Evolutionary conservation across 2,888 invertebrate species (phyloP), one percentile per base, ranked within the genome.

Genomic region (Notocelia uddmanniana): DNA sequence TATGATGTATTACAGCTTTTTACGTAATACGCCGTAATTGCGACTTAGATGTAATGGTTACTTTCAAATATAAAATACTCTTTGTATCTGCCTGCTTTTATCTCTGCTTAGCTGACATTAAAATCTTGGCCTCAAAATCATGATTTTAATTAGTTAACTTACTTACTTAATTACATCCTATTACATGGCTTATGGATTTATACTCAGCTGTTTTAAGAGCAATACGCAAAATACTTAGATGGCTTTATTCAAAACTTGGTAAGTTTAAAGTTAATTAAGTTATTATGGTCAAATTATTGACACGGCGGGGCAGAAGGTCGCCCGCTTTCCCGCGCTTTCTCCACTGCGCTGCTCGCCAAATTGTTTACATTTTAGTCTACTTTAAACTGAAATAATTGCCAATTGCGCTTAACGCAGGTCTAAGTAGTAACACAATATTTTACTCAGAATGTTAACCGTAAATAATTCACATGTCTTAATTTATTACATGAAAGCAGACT

Each of bases 251-350:
- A 63, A 55, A 57, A 57, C 57, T 34, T 34, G 18, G n/a, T n/a
- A 19, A 21, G 13, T 34, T 21, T 34, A n/a, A 21, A 50, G 23
- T 45, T 67, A 60, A 71, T 67, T 54, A 71, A 71, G 71, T 71
- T 55, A 60, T 71, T 59, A 60, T 26, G 66, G 67, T 67, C 41
- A 59, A 71, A 66, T 71, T 67, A 54, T 67, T 59, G 64, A 34
- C 69, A 52, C 60, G 37, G 19, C 62, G 15, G 66, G 66, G 41
- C 71, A 48, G 31, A 71, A 71, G 71, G 71, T 71, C 71, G 59
- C 45, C 59, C 19, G 60, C 66, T 71, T 71, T 71, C 71, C 54
- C 66, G 66, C 54, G 54, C 71, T 71, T 71, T 71, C 71, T 60
- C 58, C 52, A 63, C 52, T 26, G 37, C 52, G 9, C 26, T 54